phyloP scores from a whole-genome alignment of 2,888 invertebrate species.

The Coelinius sp. region DNA sequence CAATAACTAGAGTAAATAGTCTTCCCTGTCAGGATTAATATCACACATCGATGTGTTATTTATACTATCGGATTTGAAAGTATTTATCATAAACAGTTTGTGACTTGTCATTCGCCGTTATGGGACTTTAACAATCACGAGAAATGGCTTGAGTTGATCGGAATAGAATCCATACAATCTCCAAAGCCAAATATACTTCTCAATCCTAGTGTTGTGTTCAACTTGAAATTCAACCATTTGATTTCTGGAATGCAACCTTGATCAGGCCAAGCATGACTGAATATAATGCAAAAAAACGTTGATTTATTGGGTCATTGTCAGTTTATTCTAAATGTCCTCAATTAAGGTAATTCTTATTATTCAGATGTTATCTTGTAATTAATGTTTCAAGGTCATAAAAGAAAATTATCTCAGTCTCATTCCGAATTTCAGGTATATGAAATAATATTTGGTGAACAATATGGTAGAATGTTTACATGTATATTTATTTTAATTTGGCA shows the following conservation, averaged over 20 bases:
- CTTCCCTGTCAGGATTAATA: background rate
- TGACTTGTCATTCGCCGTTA: background rate
- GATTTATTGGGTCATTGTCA: background rate
- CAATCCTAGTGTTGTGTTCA: background rate
- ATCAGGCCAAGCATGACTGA: background rate
- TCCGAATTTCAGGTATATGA: too few species aligned
- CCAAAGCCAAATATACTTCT: background rate
- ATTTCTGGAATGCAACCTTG: slow-evolving; percentile 4
- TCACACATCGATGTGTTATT: background rate
- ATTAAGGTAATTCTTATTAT: background rate
- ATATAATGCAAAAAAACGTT: background rate
- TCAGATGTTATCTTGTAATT: background rate
- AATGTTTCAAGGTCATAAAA: too few species aligned
- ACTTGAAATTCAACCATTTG: background rate
- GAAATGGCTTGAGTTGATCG: too few species aligned
- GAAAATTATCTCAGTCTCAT: too few species aligned
- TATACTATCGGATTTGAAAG: background rate
- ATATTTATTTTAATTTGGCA: too few species aligned
- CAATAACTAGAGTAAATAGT: background rate
- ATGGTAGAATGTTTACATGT: too few species aligned
- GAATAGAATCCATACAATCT: background rate
- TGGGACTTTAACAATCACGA: too few species aligned
- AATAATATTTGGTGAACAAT: too few species aligned
- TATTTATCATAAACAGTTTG: background rate
- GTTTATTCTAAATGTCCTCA: background rate